Evolutionary conservation across 2,888 invertebrate genomes (phyloP).

Genomic region (Pasiphila rectangulata): DNA sequence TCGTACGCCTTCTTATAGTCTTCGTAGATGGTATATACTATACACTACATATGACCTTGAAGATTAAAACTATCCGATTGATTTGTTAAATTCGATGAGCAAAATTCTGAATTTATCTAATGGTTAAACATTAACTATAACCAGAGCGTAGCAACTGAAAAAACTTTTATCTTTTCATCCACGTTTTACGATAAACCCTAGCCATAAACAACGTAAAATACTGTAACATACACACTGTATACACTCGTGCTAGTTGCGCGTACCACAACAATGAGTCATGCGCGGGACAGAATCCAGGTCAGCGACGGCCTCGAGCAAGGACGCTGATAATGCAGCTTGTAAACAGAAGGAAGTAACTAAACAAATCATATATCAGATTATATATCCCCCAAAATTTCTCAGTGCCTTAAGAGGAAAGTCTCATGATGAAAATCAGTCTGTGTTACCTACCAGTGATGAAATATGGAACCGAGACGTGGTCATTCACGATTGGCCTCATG

Average conservation of each 20-base stretch:
- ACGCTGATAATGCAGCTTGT: conserved; percentile 38
- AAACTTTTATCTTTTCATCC: conserved; percentile 25
- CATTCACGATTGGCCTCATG: too few relatives aligned
- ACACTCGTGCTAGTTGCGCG: conserved; percentile 34
- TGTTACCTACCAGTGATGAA: too few relatives aligned
- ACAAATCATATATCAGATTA: not conserved
- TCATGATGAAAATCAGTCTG: not conserved
- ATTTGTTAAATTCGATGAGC: not conserved
- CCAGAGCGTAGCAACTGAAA: conserved; percentile 21
- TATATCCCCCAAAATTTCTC: not conserved
- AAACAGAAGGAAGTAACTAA: conserved; percentile 20
- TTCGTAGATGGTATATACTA: too few relatives aligned
- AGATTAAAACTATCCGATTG: too few relatives aligned
- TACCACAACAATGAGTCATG: conserved; percentile 65
- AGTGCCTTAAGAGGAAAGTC: too few relatives aligned
- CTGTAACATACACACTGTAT: conserved; percentile 32
- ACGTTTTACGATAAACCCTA: conserved; percentile 28
- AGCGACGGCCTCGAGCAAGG: conserved; percentile 65
- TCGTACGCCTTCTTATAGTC: too few relatives aligned
- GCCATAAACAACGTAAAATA: conserved; percentile 30
- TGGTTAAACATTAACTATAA: too few relatives aligned
- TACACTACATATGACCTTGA: too few relatives aligned
- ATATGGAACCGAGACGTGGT: too few relatives aligned
- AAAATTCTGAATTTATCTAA: too few relatives aligned
- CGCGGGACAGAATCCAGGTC: conserved; percentile 63